A percentile compares a stretch with the other conserved stretches of the same genome.
Evolutionary conservation across 2,888 invertebrate genomes (phyloP).

Genomic region (Aporophyla lueneburgensis): DNA sequence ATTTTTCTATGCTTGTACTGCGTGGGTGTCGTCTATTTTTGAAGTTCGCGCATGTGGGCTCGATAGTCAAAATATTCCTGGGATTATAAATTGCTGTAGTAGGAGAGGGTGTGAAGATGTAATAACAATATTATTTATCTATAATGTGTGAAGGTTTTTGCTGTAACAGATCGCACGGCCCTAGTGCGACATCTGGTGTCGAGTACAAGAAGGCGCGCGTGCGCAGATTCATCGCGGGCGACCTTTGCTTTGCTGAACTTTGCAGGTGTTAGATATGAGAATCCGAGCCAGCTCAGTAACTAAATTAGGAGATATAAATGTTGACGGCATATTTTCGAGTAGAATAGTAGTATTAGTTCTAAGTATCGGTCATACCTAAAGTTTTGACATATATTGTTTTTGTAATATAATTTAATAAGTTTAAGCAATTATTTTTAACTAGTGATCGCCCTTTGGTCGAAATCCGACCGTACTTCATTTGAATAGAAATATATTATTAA

Average conservation of each 20-base stretch:
- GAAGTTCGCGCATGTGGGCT: constrained; percentile 82
- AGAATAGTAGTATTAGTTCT: not conserved
- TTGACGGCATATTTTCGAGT: not conserved
- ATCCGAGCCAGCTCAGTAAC: constrained; percentile 34
- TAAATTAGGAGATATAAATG: constrained; percentile 43
- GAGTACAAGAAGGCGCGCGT: constrained; percentile 67
- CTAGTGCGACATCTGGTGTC: constrained; percentile 70
- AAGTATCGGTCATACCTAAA: no score
- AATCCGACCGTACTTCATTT: no score
- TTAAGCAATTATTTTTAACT: no score
- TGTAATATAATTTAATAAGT: no score
- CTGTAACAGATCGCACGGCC: constrained; percentile 57
- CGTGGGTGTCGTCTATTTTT: constrained; percentile 77
- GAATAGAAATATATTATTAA: no score
- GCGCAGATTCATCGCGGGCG: constrained; percentile 74
- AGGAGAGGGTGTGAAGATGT: constrained; percentile 68
- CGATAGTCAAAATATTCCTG: constrained; percentile 72
- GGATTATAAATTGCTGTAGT: constrained; percentile 74
- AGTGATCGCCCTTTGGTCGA: no score
- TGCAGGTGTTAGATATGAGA: constrained; percentile 56
- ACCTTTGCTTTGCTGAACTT: constrained; percentile 80
- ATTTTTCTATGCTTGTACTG: constrained; percentile 75
- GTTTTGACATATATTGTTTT: no score
- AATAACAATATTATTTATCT: constrained; percentile 69
- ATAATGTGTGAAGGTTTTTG: constrained; percentile 69